Conservation (phyloP, 1,140 invertebrate genomes). For the Drosophila willistoni region DNA sequence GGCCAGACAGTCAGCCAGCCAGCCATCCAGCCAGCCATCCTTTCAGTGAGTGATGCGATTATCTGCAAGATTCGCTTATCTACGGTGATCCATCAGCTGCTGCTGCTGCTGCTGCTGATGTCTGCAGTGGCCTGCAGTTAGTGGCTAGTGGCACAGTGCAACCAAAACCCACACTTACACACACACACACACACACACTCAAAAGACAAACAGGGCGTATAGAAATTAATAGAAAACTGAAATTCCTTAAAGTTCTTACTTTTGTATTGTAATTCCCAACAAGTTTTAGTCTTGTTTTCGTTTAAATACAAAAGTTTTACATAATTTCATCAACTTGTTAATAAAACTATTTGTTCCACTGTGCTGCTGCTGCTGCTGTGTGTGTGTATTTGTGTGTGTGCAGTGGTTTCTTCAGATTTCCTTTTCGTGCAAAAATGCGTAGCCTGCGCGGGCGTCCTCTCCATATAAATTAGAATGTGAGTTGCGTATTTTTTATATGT, state of each 20-base stretch:
- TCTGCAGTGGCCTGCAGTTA: slow-evolving; percentile 6
- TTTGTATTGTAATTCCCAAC: background rate
- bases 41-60: slow-evolving; percentile 81
- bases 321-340: no score
- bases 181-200: no score
- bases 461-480: slow-evolving; percentile 78
- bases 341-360: background rate
- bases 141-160: slow-evolving; percentile 7
- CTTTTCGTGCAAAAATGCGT: slow-evolving; percentile 68
- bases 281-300: background rate
- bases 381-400: background rate
- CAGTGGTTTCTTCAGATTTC: slow-evolving; percentile 31
- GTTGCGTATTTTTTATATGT: slow-evolving; percentile 41
- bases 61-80: slow-evolving; percentile 82
- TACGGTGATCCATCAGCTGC: slow-evolving; percentile 81
- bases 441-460: slow-evolving; percentile 72
- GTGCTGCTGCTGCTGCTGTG: background rate
- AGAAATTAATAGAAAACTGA: no score
- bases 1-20: slow-evolving; percentile 13
- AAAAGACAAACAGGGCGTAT: no score
- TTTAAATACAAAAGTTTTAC: no score
- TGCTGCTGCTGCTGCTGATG: slow-evolving; percentile 25
- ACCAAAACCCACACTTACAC: background rate
- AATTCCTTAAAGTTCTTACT: no score
- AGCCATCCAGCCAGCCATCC: slow-evolving; percentile 13